A percentile compares a stretch with the other conserved stretches of the same genome.
Conservation (phyloP, 2,888 invertebrate species). For the Drosophila demipolita region DNA sequence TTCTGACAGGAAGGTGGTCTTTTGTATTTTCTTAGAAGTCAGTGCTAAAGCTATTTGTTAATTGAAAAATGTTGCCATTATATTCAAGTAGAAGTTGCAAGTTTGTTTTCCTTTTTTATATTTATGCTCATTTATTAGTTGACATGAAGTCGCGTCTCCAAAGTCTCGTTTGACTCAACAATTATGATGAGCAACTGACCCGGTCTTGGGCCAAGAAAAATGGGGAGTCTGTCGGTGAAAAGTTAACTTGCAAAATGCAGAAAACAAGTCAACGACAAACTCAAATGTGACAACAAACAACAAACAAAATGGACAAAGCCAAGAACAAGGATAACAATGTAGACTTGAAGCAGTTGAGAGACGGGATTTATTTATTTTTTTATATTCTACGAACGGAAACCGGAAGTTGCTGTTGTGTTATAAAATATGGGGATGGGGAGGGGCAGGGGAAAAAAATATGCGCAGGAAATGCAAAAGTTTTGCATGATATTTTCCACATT, state of each 20-base stretch:
- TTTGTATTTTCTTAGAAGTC: background rate
- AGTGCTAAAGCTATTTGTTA: conserved; percentile 1
- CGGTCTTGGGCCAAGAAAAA: conserved; percentile 3
- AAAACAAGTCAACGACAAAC: conserved; percentile 55
- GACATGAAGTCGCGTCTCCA: background rate
- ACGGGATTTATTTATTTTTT: conserved; percentile 64
- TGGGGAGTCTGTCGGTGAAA: conserved; percentile 40
- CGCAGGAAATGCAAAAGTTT: conserved; percentile 80
- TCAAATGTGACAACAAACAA: conserved; percentile 55
- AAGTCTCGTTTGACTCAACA: conserved; percentile 21
- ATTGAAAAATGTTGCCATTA: background rate
- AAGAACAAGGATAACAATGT: conserved; percentile 23
- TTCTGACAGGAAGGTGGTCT: background rate
- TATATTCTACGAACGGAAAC: conserved; percentile 64
- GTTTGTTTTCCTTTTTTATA: background rate
- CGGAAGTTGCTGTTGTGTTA: conserved; percentile 76
- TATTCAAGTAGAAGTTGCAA: background rate
- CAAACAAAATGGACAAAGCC: conserved; percentile 39
- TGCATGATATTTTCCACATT: conserved; percentile 50
- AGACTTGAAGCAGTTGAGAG: conserved; percentile 29
- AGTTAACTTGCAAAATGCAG: conserved; percentile 50
- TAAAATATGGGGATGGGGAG: conserved; percentile 46
- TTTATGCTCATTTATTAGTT: background rate
- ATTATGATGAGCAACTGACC: conserved; percentile 43
- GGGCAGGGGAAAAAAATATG: conserved; percentile 56